Percentiles rank a stretch among this genome's conserved stretches.
Evolutionary conservation across 1,140 invertebrate species (phyloP).

Genomic region (honey bee (Apis mellifera)): DNA sequence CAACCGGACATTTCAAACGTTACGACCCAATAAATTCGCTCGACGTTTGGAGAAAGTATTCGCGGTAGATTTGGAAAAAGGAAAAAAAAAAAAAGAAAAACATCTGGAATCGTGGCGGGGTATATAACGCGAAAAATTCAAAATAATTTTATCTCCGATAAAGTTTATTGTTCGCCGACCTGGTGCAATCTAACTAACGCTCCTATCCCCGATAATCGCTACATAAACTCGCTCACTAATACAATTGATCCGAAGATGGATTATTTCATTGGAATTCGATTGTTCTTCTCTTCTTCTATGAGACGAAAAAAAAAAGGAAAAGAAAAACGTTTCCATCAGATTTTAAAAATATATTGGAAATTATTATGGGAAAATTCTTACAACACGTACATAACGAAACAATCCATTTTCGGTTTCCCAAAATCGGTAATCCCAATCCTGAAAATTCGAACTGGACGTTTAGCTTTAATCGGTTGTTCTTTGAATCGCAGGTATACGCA

Average conservation of each 20-base stretch:
- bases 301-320: background rate
- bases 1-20: background rate
- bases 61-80: background rate
- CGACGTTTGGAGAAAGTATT: background rate
- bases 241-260: slow-evolving; percentile 6
- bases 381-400: too few relatives aligned
- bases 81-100: background rate
- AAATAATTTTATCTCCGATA: slow-evolving; percentile 2
- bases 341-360: too few relatives aligned
- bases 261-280: slow-evolving; percentile 6
- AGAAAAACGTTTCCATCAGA: too few relatives aligned
- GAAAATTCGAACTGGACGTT: too few relatives aligned
- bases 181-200: slow-evolving; percentile 6
- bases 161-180: background rate
- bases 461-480: background rate
- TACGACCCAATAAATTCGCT: background rate
- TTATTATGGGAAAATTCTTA: too few relatives aligned
- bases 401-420: too few relatives aligned
- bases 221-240: background rate
- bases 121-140: background rate
- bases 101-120: background rate
- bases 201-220: background rate
- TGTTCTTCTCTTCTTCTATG: too few relatives aligned
- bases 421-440: too few relatives aligned
- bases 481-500: background rate